A percentile compares a stretch with the other conserved stretches of the same genome.
phyloP scores from a whole-genome alignment of 2,888 invertebrate genomes.

The Zonitis immaculata region DNA sequence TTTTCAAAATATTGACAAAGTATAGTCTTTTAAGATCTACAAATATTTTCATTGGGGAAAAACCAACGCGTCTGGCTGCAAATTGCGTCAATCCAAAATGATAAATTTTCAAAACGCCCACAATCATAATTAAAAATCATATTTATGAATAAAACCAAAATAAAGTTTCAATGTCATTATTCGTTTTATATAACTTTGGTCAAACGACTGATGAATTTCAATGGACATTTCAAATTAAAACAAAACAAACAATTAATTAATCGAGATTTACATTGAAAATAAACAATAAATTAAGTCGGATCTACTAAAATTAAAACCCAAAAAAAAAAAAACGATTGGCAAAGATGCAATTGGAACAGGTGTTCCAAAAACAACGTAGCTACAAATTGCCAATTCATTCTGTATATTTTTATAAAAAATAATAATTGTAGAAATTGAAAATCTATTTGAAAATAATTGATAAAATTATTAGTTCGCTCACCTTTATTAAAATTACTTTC shows the following conservation, averaged over 20 bases:
- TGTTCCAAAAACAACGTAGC: too few species aligned
- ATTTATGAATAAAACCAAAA: neutral
- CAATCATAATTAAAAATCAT: neutral
- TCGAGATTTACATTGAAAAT: too few species aligned
- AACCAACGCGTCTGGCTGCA: neutral
- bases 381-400: too few species aligned
- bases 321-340: too few species aligned
- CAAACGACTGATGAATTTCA: too few species aligned
- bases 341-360: too few species aligned
- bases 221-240: too few species aligned
- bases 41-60: neutral
- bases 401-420: neutral
- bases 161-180: neutral
- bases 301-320: too few species aligned
- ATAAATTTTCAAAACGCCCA: neutral
- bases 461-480: constrained; percentile 9
- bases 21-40: neutral
- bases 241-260: too few species aligned
- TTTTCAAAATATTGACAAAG: too few species aligned
- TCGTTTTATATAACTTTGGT: too few species aligned
- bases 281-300: too few species aligned
- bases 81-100: neutral
- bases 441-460: neutral
- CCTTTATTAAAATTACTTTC: constrained; percentile 14
- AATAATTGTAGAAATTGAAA: constrained; percentile 1